These are phyloP conservation scores for Clarias magur DNA, from an alignment of 2,113 vertebrate genomes.

Conservation along the genomic window DNA sequence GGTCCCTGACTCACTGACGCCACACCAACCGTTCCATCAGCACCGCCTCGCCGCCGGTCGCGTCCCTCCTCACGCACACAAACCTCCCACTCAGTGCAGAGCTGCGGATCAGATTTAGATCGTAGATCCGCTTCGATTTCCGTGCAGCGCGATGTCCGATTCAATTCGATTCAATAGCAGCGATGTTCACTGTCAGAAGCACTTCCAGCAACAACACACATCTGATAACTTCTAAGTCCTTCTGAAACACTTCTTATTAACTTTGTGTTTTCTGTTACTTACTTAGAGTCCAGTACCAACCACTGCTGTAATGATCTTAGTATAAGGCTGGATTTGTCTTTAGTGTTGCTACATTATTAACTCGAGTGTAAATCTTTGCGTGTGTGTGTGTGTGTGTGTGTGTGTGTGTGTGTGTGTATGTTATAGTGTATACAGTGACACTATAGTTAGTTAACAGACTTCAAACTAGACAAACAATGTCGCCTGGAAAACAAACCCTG, in stretches of 20 bases:
- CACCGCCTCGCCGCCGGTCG: neutral
- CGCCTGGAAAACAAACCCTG: neutral
- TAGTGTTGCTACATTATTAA: neutral
- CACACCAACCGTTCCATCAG: neutral
- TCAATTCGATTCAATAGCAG: no score
- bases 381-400: neutral
- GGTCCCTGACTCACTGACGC: neutral
- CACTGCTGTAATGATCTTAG: neutral
- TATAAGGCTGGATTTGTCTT: neutral
- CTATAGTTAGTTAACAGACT: neutral
- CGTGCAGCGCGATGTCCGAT: no score
- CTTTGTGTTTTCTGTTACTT: no score
- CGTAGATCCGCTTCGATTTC: no score
- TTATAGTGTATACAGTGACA: neutral
- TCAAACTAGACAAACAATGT: neutral
- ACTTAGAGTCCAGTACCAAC: no score
- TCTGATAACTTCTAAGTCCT: no score
- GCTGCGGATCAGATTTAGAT: no score
- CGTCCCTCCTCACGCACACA: neutral
- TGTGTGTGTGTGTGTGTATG: neutral
- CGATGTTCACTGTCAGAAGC: no score
- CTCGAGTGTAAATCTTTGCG: neutral
- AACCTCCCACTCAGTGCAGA: no score
- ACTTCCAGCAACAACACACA: no score
- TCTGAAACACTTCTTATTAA: no score